Evolutionary conservation across 2,797 vertebrate species (phyloP).

Genomic region (Hypotaenidia okinawae): DNA sequence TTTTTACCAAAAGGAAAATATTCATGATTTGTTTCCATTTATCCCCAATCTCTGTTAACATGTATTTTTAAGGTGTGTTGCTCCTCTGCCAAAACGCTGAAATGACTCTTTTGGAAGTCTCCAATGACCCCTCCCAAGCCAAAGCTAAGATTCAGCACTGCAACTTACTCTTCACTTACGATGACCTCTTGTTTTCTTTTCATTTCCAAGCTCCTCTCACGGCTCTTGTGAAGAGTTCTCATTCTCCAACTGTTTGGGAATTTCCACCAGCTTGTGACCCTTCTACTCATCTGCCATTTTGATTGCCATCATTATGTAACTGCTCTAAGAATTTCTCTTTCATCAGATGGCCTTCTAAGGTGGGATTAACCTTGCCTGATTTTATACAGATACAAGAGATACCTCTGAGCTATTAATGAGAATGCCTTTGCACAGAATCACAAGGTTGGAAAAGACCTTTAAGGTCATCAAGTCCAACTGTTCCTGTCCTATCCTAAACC

Average conservation of each 20-base stretch:
- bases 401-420: neutral
- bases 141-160: neutral
- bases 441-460: too few species aligned
- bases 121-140: neutral
- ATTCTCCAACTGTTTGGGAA: neutral
- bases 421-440: neutral
- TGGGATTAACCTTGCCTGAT: neutral
- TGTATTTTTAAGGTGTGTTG: neutral
- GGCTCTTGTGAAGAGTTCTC: neutral
- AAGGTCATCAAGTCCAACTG: too few species aligned
- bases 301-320: neutral
- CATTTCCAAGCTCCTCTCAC: neutral
- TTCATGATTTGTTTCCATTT: neutral
- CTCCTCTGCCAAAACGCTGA: neutral
- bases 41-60: neutral
- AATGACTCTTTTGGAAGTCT: neutral
- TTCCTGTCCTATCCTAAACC: too few species aligned
- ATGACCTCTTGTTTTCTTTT: neutral
- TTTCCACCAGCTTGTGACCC: neutral
- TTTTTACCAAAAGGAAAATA: accelerated
- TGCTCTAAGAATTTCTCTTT: neutral
- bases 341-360: neutral
- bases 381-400: neutral
- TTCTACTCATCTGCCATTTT: neutral
- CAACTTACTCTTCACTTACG: neutral